Evolutionary conservation across 2,113 vertebrate genomes (phyloP).

Genomic region (Ibidorhyncha struthersii): DNA sequence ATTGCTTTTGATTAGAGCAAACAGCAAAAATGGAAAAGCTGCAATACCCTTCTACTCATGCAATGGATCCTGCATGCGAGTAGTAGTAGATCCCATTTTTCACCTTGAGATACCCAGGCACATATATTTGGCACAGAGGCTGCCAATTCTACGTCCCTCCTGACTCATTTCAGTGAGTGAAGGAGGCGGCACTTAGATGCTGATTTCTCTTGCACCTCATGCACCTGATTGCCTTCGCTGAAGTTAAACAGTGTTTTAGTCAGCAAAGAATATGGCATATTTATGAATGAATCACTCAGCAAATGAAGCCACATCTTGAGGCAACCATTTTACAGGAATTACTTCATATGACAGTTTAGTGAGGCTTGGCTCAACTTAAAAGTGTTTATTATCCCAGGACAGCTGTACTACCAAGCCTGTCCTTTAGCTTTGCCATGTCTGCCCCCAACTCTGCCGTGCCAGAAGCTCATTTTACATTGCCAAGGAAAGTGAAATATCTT

Average conservation of each 20-base stretch:
- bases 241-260: background rate
- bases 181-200: background rate
- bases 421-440: background rate
- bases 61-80: background rate
- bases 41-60: background rate
- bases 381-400: background rate
- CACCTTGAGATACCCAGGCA: background rate
- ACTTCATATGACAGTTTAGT: background rate
- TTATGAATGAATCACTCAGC: conserved; percentile 5
- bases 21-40: background rate
- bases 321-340: background rate
- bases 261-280: background rate
- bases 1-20: background rate
- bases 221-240: background rate
- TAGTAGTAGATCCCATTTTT: background rate
- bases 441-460: background rate
- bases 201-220: background rate
- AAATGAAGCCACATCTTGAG: background rate
- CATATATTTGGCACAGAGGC: background rate
- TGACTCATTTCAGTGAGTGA: background rate
- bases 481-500: background rate
- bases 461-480: background rate
- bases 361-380: background rate
- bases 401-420: background rate
- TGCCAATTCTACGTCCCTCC: background rate